A percentile compares a stretch with the other conserved stretches of the same genome.
phyloP scores from a whole-genome alignment of 2,113 vertebrate genomes.

The Nettapus auritus region DNA sequence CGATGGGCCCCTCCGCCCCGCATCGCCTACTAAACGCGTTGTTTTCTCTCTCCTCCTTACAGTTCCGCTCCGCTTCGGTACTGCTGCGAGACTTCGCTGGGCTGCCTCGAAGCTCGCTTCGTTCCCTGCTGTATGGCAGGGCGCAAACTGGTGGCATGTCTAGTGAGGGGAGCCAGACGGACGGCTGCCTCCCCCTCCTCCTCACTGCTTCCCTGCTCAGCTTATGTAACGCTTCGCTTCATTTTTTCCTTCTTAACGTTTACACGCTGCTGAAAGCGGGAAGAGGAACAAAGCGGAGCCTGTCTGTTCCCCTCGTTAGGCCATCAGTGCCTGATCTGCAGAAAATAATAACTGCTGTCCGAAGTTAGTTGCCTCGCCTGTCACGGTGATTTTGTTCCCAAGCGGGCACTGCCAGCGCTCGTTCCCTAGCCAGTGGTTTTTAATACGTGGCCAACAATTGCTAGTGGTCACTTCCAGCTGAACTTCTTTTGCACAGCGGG shows the following conservation, averaged over 20 bases:
- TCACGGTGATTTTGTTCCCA: constrained; percentile 5
- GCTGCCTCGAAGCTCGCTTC: neutral
- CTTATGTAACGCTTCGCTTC: neutral
- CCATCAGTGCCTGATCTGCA: neutral
- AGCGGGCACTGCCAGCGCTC: constrained; percentile 21
- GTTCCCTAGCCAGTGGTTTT: constrained; percentile 23
- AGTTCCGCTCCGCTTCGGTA: neutral
- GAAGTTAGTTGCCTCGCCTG: constrained; percentile 9
- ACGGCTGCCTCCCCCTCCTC: constrained; percentile 13
- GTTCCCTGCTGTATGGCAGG: neutral
- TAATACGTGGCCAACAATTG: constrained; percentile 20
- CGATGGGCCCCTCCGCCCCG: too few relatives aligned
- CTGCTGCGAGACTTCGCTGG: neutral
- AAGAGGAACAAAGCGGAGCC: neutral
- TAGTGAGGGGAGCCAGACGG: neutral
- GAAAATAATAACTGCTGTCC: neutral
- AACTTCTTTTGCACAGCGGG: neutral
- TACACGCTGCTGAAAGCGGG: neutral
- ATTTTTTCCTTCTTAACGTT: neutral
- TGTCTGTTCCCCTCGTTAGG: neutral
- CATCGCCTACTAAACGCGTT: constrained; percentile 38
- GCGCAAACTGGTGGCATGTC: constrained; percentile 26
- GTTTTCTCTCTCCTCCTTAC: neutral
- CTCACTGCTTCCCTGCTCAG: neutral
- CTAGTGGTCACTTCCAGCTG: constrained; percentile 19